phyloP scores from a whole-genome alignment of 2,113 vertebrate species.

The Columba janthina region DNA sequence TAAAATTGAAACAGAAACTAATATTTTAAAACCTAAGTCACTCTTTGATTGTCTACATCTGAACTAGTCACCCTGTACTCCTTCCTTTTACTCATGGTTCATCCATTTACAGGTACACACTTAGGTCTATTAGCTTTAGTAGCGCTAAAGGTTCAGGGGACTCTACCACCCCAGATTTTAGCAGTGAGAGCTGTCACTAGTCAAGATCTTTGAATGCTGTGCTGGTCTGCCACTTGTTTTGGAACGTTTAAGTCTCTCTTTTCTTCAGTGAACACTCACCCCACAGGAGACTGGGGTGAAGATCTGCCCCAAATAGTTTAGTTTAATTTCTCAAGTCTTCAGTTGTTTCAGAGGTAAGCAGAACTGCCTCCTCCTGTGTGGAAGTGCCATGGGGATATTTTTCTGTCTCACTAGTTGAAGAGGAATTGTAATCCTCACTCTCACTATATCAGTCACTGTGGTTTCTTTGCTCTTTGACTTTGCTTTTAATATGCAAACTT shows the following conservation, averaged over 20 bases:
- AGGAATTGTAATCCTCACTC: background rate
- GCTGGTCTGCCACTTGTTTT: background rate
- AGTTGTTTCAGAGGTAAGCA: background rate
- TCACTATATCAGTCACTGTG: background rate
- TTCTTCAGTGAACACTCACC: background rate
- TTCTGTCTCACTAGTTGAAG: background rate
- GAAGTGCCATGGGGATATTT: background rate
- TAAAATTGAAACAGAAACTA: background rate
- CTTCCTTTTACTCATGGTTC: background rate
- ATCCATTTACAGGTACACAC: background rate
- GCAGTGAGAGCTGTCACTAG: background rate
- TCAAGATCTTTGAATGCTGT: background rate
- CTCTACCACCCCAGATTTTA: background rate
- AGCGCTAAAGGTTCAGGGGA: background rate
- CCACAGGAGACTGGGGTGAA: background rate
- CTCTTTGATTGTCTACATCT: background rate
- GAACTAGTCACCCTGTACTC: background rate
- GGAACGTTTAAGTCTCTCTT: background rate
- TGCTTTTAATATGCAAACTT: background rate
- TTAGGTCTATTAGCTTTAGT: background rate
- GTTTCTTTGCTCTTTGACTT: conserved; percentile 5
- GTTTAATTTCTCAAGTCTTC: background rate
- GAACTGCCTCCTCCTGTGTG: background rate
- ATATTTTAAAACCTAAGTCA: background rate
- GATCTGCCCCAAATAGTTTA: background rate